Conservation (phyloP, 2,888 invertebrate genomes). For the Agrilus cyanescens region DNA sequence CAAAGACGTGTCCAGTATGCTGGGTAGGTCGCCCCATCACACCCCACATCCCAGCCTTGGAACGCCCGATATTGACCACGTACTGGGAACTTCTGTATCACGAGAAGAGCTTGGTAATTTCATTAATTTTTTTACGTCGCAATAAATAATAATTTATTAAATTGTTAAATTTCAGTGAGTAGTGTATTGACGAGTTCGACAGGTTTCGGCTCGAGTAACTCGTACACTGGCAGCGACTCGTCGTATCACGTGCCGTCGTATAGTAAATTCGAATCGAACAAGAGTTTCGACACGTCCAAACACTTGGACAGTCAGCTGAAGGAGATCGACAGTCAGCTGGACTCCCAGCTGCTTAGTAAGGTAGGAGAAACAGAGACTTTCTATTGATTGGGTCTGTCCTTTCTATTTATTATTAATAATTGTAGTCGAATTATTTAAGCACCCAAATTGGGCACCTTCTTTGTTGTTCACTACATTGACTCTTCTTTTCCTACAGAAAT, state of each 20-base stretch:
- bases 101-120: constrained; percentile 36
- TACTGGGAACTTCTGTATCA: constrained; percentile 35
- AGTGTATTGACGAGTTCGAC: constrained; percentile 47
- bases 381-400: constrained; percentile 28
- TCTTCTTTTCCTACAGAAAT: background rate
- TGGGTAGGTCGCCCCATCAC: constrained; percentile 38
- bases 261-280: constrained; percentile 39
- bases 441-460: background rate
- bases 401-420: constrained; percentile 1
- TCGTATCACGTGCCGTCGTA: constrained; percentile 40
- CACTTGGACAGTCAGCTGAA: constrained; percentile 70
- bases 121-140: background rate
- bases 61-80: constrained; percentile 37
- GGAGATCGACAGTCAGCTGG: constrained; percentile 67
- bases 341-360: constrained; percentile 55
- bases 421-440: no score
- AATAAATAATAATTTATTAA: background rate
- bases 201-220: constrained; percentile 44
- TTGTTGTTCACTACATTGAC: constrained; percentile 13
- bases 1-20: constrained; percentile 49
- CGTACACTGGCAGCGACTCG: constrained; percentile 43
- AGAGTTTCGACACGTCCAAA: constrained; percentile 60
- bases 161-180: constrained; percentile 35
- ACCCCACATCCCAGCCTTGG: constrained; percentile 40
- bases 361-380: constrained; percentile 38